phyloP scores from a whole-genome alignment of 37 sponge, comb jelly and placozoan genomes.

The Petrosia ficiformis region DNA sequence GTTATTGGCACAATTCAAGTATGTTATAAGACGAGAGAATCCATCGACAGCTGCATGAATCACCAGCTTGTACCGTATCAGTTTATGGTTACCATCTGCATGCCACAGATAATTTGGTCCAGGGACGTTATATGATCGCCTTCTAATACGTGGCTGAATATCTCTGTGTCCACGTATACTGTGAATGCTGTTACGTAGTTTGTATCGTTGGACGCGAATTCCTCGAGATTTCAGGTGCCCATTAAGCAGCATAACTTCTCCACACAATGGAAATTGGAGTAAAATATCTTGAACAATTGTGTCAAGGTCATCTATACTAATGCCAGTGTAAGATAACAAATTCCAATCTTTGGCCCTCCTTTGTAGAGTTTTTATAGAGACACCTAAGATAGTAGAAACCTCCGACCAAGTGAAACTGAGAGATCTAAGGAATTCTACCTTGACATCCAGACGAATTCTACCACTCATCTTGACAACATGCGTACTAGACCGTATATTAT shows the following conservation, averaged over 20 bases:
- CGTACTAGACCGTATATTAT: no score
- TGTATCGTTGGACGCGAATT: no score
- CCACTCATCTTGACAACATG: no score
- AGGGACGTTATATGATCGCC: slow-evolving; percentile 9
- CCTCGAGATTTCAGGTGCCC: neutral
- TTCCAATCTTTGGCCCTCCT: neutral
- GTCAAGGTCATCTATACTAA: neutral
- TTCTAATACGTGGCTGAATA: no score
- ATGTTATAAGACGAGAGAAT: slow-evolving; percentile 17
- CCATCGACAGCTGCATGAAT: slow-evolving; percentile 39
- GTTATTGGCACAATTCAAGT: slow-evolving; percentile 21
- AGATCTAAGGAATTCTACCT: no score
- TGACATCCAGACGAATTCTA: no score
- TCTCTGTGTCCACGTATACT: no score
- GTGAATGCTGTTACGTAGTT: no score
- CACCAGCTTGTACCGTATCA: slow-evolving; percentile 29
- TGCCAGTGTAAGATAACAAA: neutral
- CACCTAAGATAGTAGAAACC: neutral
- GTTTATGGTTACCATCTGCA: slow-evolving; percentile 30
- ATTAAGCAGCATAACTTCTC: neutral
- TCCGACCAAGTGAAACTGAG: neutral
- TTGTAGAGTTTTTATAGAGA: neutral
- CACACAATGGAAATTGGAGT: neutral
- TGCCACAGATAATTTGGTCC: slow-evolving; percentile 28
- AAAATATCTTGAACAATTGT: neutral